Base-by-base conservation (phyloP, 2,797 vertebrate species). In the Podargus strigoides region DNA sequence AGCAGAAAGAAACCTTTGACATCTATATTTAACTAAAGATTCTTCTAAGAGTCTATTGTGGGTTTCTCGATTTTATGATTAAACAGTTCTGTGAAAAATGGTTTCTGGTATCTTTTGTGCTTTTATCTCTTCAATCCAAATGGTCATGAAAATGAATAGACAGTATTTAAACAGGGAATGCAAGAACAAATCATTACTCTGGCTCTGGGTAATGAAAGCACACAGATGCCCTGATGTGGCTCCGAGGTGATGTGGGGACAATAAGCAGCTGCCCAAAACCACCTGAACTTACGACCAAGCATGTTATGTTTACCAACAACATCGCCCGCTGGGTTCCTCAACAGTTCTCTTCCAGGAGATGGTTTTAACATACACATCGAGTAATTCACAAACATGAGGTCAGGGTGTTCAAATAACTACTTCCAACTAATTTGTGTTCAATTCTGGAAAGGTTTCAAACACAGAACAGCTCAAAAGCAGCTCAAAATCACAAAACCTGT, bases 1-100 rank as follows among this genome's bases (percentile, higher is more conserved):
- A 90, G 81, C 85, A 92, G 78, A 91, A 85, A 87, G 56, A 93
- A 93, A 75, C 75, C 37, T 94, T 84, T 72, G 18, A 92, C 89
- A 93, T 90, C 74, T 90, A 94, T 87, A 92, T 94, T 95, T 94
- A 91, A 87, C 93, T 90, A 56, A 94, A 96, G 64, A 68, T 36
- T 66, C 56, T 76, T 84, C 74, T 76, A 81, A 64, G 36, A 67
- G 63, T 73, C 66, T 76, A 49, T 53, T 83, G 77, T 72, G 69
- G 46, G 34, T 87, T 91, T 93, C 79, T 86, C 5, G n/a, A 94
- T 95, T 74, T 91, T 93, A 72, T 41, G 88, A 93, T 93, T 93
- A 89, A 91, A 93, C 72, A 78, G 63, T 26, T 75, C 87, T 68
- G 58, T 90, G 89, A 95, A 94, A 92, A 94, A 89, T 49, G 85